Evolutionary conservation across 2,113 vertebrate genomes (phyloP).

Genomic region (Speoplatyrhinus poulsoni): DNA sequence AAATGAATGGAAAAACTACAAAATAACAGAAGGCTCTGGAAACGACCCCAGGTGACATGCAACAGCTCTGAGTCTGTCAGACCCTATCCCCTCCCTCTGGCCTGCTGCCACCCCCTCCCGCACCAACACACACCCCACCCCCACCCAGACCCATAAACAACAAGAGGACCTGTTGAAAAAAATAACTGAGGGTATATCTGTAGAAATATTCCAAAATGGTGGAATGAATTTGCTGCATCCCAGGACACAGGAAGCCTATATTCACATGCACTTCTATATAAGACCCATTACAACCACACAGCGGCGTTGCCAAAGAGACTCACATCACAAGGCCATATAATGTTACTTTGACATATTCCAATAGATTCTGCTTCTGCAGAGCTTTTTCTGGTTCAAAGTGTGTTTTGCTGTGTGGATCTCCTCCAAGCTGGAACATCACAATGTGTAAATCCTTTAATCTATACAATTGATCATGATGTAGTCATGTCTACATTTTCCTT

Average conservation of each 20-base stretch:
- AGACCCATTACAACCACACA: constrained; percentile 79
- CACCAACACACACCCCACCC: constrained; percentile 9
- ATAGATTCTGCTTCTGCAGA: constrained; percentile 23
- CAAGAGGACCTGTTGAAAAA: constrained; percentile 74
- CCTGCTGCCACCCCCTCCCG: not conserved
- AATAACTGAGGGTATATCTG: constrained; percentile 70
- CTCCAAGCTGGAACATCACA: constrained; percentile 42
- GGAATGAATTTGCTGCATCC: constrained; percentile 78
- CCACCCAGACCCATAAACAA: constrained; percentile 66
- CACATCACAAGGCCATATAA: constrained; percentile 21
- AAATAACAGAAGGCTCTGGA: constrained; percentile 98
- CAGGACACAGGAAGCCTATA: constrained; percentile 80
- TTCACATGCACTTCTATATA: constrained; percentile 83
- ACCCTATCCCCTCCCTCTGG: constrained; percentile 28
- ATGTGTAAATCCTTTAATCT: not conserved
- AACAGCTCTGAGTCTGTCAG: constrained; percentile 79
- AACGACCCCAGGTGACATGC: constrained; percentile 90
- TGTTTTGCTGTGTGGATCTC: constrained; percentile 60
- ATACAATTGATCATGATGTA: constrained; percentile 20
- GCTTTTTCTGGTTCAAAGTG: constrained; percentile 44
- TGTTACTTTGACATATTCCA: constrained; percentile 36
- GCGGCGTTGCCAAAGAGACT: constrained; percentile 11
- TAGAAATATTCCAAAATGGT: constrained; percentile 80
- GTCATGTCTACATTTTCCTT: constrained; percentile 37
- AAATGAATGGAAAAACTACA: constrained; percentile 99